Evolutionary conservation across 2,888 invertebrate species (phyloP), one percentile per base, ranked within the genome.

Genomic region (Dynastes grantii): DNA sequence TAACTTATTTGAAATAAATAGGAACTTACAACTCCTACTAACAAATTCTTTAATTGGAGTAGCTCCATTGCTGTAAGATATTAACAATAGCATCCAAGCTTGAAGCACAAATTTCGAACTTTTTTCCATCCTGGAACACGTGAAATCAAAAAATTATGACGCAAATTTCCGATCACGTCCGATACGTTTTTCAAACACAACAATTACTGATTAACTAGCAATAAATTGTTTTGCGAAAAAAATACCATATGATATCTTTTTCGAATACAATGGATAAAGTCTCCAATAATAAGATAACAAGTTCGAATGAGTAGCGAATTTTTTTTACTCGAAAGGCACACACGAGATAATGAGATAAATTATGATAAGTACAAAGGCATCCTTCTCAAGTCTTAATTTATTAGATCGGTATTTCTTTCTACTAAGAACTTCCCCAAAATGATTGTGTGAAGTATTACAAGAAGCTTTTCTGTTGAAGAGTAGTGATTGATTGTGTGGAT

Each of bases 251-350:
- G 22, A 53, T 53, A 53, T 53, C 37, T 3, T 37, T 37, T 53
- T 29, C 51, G 32, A 53, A 55, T 71, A 71, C 55, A 55, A 71
- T 55, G 71, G 71, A 71, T 71, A 71, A 71, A 53, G 32, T 55
- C 53, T 71, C 6, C n/a, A 37, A 27, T 45, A 45, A 45, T 45
- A 63, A 71, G 55, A 71, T 71, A 71, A 71, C 45, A 45, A 45
- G 16, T 71, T 71, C 9, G n/a, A 40, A 13, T 65, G 40, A 40
- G 45, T 45, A 45, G 45, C 11, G 11, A 11, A n/a, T 4, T 65
- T 40, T 40, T 65, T 65, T n/a, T 16, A 16, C 9, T 37, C 16
- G 16, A 37, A 40, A 55, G 13, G 22, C 1, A 55, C 55, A 22
- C 9, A 27, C 2, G 13, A 51, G 68, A 51, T 68, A 51, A 51